A percentile compares a stretch with the other conserved stretches of the same genome.
These are phyloP conservation scores for Drosophila guanche DNA, from an alignment of 1,140 invertebrate species.

Conservation along the genomic window DNA sequence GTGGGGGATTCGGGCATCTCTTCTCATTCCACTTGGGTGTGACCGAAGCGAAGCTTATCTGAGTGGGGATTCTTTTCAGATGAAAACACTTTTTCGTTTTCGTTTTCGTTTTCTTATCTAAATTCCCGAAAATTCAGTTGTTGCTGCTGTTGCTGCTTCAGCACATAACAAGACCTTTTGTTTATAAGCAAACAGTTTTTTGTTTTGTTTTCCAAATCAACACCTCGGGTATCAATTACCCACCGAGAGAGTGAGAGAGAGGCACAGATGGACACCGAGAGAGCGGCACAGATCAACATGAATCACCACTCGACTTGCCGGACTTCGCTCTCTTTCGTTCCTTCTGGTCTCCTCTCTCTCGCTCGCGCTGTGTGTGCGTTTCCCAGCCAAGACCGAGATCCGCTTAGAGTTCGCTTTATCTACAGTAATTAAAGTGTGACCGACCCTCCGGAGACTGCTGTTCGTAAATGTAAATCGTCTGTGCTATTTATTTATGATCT, in stretches of 20 bases:
- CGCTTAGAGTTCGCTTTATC: conserved; percentile 72
- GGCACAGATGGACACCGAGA: too few relatives aligned
- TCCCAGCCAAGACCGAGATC: conserved; percentile 51
- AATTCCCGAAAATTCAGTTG: conserved; percentile 76
- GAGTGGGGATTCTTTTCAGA: conserved; percentile 16
- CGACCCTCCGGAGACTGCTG: conserved; percentile 36
- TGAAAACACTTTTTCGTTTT: conserved; percentile 38
- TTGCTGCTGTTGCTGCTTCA: conserved; percentile 38
- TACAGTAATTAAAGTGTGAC: conserved; percentile 79
- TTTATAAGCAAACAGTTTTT: conserved; percentile 78
- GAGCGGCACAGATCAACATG: conserved; percentile 23
- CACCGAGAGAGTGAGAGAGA: conserved; percentile 15
- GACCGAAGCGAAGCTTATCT: conserved; percentile 23
- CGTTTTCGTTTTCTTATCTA: conserved; percentile 71
- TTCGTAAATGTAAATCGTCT: conserved; percentile 52
- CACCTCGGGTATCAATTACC: conserved; percentile 79
- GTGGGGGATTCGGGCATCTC: neutral
- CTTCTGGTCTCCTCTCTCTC: too few relatives aligned
- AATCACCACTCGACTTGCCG: conserved; percentile 39
- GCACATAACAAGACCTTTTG: conserved; percentile 69
- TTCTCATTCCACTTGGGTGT: conserved; percentile 9
- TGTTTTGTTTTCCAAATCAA: conserved; percentile 72
- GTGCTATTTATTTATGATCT: conserved; percentile 78
- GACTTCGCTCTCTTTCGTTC: too few relatives aligned
- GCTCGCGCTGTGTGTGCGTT: conserved; percentile 54